These are phyloP conservation scores for Trematomus loennbergii DNA, from an alignment of 2,113 vertebrate genomes.

Conservation along the genomic window DNA sequence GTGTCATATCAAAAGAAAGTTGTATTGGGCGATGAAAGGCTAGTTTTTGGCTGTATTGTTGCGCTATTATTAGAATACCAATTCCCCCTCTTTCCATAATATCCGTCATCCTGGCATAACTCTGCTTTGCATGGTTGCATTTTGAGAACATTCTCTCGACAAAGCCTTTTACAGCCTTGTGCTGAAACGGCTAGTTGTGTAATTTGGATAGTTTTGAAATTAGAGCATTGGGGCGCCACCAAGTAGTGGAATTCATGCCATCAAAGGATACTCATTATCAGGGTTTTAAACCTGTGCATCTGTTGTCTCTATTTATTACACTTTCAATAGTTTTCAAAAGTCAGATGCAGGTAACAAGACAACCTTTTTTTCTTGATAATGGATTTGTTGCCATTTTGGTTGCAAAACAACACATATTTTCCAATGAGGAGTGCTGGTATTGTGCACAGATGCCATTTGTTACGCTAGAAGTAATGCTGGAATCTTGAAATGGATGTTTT, in stretches of 20 bases:
- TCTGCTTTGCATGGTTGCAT: conserved; percentile 76
- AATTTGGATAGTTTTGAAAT: conserved; percentile 76
- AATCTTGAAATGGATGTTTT: neutral
- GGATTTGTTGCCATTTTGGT: conserved; percentile 1
- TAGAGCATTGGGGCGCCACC: conserved; percentile 54
- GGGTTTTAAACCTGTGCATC: neutral
- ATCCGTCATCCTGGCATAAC: conserved; percentile 72
- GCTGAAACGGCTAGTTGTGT: conserved; percentile 66
- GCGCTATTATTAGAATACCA: conserved; percentile 68
- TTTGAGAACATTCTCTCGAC: conserved; percentile 70
- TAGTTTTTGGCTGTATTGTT: conserved; percentile 62
- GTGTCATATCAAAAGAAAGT: conserved; percentile 57
- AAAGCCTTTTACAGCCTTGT: conserved; percentile 72
- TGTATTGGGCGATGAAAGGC: conserved; percentile 60
- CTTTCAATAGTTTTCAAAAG: conserved; percentile 16
- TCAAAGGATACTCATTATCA: conserved; percentile 42
- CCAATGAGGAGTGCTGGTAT: neutral
- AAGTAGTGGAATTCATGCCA: conserved; percentile 51
- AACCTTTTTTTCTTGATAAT: conserved; percentile 8
- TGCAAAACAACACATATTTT: conserved; percentile 18
- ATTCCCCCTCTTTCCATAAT: conserved; percentile 70
- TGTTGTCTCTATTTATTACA: conserved; percentile 34
- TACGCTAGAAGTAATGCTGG: neutral
- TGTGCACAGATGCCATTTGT: neutral
- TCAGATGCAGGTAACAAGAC: neutral